Percentiles rank a stretch among this genome's conserved stretches.
Conservation (phyloP, 2,888 invertebrate genomes). For the Euproctis similis region DNA sequence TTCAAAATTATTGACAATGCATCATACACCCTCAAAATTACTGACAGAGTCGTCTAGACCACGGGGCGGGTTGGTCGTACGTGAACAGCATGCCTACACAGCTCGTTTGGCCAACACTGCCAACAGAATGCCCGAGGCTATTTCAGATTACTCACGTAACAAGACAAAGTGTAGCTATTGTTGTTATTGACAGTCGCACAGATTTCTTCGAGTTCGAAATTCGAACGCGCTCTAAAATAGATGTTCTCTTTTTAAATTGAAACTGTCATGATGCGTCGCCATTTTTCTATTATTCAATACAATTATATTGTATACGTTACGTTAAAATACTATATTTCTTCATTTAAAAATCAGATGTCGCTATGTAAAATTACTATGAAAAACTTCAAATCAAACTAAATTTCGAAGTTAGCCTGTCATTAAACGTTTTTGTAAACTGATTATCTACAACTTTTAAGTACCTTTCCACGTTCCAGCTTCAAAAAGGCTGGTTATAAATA, state of each 20-base stretch:
- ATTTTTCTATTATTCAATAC: no score
- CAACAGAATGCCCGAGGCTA: conserved; percentile 41
- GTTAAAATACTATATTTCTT: no score
- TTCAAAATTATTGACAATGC: conserved; percentile 26
- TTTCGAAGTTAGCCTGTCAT: no score
- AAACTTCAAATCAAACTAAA: no score
- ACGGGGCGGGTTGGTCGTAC: conserved; percentile 37
- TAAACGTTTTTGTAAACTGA: no score
- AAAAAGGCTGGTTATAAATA: conserved; percentile 16
- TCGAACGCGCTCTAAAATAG: not conserved
- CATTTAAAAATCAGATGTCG: no score
- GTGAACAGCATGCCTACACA: conserved; percentile 44
- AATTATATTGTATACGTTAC: no score
- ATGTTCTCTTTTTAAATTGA: conserved; percentile 1
- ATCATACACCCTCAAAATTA: conserved; percentile 26
- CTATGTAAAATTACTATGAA: no score
- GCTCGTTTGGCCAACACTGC: conserved; percentile 41
- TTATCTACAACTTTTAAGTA: conserved; percentile 8
- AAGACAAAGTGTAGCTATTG: conserved; percentile 43
- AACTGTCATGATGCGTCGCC: conserved; percentile 1
- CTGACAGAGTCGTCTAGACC: conserved; percentile 26
- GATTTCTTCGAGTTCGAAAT: conserved; percentile 28
- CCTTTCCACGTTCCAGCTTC: conserved; percentile 2
- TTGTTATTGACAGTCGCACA: conserved; percentile 35
- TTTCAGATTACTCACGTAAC: conserved; percentile 48